Evolutionary conservation across 1,140 invertebrate genomes (phyloP), one percentile per base, ranked within the genome.

Genomic region (Manduca sexta): DNA sequence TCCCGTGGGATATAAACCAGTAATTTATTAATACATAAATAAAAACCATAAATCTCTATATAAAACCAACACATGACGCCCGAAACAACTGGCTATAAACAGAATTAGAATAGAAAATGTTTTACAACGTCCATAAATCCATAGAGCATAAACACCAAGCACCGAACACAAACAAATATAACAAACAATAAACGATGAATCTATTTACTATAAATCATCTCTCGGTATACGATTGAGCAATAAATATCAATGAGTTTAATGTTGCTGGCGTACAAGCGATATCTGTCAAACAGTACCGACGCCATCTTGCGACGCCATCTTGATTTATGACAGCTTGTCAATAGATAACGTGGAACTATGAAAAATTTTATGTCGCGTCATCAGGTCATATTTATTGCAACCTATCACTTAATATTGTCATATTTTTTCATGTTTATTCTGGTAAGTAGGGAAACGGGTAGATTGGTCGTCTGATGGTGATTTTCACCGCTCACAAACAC

Each of bases 231-330:
- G 78, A 82, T 82, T 82, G 78, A 82, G 75, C 60, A 82, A 82
- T 82, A 82, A 82, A 82, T 81, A 75, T 77, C 74, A 79, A 79
- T 82, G 69, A 79, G 61, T 76, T 73, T 81, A 81, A 81, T 76
- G 74, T 76, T 78, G 69, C 67, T 68, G 69, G 66, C 64, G 67
- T 61, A 80, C 76, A 77, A 64, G 72, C 72, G 70, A 77, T 77
- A 75, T 75, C 68, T 80, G 74, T 77, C 70, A 68, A 64, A 59
- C 66, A 45, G 45, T 52, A 34, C 48, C 58, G 64, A 51, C 69
- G 77, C 77, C 74, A 81, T 81, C 58, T 81, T 78, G 74, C 4
- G 67, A 49, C 61, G 64, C 66, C 74, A 74, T 71, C 52, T 70
- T 81, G 77, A 81, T 78, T 81, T 78, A 81, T 74, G 68, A 69